Conservation (phyloP, 2,888 invertebrate species). For the Oscheius sp. region DNA sequence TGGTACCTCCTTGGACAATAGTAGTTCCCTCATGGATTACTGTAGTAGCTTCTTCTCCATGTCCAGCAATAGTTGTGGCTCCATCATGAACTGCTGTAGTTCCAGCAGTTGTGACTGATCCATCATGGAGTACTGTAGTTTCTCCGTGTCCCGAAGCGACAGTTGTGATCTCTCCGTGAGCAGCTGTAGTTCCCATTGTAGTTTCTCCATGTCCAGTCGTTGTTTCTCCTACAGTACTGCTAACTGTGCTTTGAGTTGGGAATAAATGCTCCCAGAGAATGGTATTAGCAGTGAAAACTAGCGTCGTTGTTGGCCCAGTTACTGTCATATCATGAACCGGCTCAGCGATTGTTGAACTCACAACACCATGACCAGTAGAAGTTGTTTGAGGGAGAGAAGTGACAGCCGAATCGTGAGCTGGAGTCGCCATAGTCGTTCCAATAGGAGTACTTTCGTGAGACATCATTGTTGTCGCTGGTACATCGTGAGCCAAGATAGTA, state of each 20-base stretch:
- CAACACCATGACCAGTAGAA: no score
- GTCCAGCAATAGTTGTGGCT: not conserved
- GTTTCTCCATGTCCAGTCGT: not conserved
- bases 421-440: not conserved
- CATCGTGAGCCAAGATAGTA: no score
- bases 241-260: no score
- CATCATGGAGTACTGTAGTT: not conserved
- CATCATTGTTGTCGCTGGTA: no score
- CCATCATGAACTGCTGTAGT: not conserved
- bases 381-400: no score
- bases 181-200: not conserved
- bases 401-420: not conserved
- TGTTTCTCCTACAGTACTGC: no score
- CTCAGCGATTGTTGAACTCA: no score
- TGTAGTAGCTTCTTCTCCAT: not conserved
- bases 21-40: not conserved
- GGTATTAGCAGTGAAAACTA: no score
- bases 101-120: not conserved
- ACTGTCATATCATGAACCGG: no score
- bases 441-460: not conserved
- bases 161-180: not conserved
- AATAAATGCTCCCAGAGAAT: no score
- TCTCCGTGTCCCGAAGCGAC: not conserved
- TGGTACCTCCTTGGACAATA: not conserved
- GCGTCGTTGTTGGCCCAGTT: no score